These are phyloP conservation scores for Cotesia chilonis DNA, from an alignment of 1,140 invertebrate genomes.

Conservation along the genomic window DNA sequence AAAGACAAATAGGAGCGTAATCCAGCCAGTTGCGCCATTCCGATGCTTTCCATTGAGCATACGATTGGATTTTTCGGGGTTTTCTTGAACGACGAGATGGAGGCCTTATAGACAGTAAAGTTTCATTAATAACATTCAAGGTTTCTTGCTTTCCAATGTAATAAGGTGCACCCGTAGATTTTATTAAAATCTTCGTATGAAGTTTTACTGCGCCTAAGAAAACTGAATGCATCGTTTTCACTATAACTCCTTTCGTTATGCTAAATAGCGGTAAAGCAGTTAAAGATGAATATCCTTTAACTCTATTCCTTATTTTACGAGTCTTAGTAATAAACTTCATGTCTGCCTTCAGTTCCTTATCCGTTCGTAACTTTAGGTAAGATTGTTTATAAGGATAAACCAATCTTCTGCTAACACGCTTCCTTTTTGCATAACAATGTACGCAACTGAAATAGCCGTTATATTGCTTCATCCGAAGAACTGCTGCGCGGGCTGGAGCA, in stretches of 20 bases:
- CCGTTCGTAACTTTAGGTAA: background rate
- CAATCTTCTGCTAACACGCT: constrained; percentile 7
- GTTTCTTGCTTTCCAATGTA: constrained; percentile 14
- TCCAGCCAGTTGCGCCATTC: constrained; percentile 28
- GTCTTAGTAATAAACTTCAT: background rate
- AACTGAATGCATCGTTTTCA: constrained; percentile 24
- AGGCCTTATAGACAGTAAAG: constrained; percentile 6
- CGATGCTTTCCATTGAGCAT: background rate
- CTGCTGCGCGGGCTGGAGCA: constrained; percentile 30
- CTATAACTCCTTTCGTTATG: constrained; percentile 7
- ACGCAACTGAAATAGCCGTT: constrained; percentile 30
- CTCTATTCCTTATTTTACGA: constrained; percentile 1
- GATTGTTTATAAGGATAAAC: constrained; percentile 20
- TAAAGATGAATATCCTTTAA: constrained; percentile 20
- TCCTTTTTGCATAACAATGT: constrained; percentile 26
- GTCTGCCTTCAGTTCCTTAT: background rate
- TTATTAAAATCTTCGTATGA: constrained; percentile 6
- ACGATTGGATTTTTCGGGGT: background rate
- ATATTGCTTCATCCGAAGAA: constrained; percentile 18
- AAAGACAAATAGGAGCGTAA: background rate
- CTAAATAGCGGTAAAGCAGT: constrained; percentile 18
- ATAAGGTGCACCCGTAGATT: background rate
- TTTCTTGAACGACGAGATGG: constrained; percentile 12
- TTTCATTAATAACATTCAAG: background rate
- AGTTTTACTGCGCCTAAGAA: constrained; percentile 14